phyloP scores from a whole-genome alignment of 2,113 vertebrate species.

The Channa maculata region DNA sequence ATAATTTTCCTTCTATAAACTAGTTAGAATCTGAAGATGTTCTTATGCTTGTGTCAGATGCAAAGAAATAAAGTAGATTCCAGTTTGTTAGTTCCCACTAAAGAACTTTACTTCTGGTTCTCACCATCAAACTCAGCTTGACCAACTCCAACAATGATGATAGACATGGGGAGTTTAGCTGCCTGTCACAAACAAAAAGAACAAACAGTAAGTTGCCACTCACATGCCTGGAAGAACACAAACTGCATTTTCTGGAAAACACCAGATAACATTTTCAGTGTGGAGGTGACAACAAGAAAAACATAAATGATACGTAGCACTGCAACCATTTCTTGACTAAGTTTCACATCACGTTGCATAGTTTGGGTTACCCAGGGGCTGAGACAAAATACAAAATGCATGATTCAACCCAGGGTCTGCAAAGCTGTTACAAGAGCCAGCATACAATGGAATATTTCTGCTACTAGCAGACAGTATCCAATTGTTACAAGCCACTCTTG shows the following conservation, averaged over 20 bases:
- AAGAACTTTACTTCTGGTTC: conserved; percentile 56
- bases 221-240: background rate
- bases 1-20: too few species aligned
- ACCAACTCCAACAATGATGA: conserved; percentile 95
- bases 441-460: conserved; percentile 6
- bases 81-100: background rate
- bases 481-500: background rate
- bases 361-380: conserved; percentile 1
- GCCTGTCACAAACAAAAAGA: conserved; percentile 82
- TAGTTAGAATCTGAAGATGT: too few species aligned
- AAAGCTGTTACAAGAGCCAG: conserved; percentile 5
- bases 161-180: conserved; percentile 96
- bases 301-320: conserved; percentile 26
- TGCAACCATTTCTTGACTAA: conserved; percentile 3
- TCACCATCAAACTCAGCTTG: conserved; percentile 97
- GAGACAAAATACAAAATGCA: conserved; percentile 27
- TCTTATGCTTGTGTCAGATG: background rate
- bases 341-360: conserved; percentile 16
- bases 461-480: background rate
- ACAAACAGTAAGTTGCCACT: conserved; percentile 31
- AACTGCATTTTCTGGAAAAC: conserved; percentile 9
- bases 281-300: conserved; percentile 13
- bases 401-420: conserved; percentile 29
- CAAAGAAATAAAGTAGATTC: conserved; percentile 12
- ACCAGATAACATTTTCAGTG: background rate